These are phyloP conservation scores for Pyrgilauda ruficollis DNA, from an alignment of 2,113 vertebrate species.

Conservation along the genomic window DNA sequence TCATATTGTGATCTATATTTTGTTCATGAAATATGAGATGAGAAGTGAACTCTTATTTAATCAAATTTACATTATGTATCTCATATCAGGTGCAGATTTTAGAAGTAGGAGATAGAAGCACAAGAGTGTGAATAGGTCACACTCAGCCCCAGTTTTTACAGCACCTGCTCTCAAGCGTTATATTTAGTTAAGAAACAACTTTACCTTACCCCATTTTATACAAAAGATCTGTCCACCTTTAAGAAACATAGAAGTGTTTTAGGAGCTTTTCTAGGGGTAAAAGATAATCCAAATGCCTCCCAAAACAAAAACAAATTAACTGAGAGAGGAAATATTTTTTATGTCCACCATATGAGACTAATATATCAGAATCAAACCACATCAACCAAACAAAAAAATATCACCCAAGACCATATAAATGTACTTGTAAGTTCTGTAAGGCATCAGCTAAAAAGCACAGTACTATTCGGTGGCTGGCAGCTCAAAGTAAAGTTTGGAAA, in stretches of 20 bases:
- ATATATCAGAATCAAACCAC: not conserved
- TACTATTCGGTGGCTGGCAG: not conserved
- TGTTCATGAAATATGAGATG: not conserved
- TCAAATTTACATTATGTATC: not conserved
- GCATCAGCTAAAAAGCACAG: not conserved
- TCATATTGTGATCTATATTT: not conserved
- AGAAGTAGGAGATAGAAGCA: not conserved
- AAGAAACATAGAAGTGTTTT: not conserved
- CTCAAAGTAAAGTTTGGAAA: not conserved
- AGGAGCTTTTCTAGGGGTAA: not conserved
- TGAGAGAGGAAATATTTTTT: not conserved
- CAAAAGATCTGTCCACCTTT: not conserved
- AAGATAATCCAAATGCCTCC: not conserved
- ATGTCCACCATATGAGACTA: not conserved
- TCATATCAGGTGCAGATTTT: not conserved
- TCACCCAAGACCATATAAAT: accelerated
- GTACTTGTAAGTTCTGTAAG: not conserved
- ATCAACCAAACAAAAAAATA: not conserved
- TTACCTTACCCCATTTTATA: not conserved
- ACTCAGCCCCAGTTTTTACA: not conserved
- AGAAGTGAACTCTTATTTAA: not conserved
- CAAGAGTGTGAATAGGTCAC: not conserved
- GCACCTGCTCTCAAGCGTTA: not conserved
- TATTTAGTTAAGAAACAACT: not conserved
- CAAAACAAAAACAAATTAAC: not conserved